Conservation (phyloP, 1,140 invertebrate species). For the Calycopis cecrops region DNA sequence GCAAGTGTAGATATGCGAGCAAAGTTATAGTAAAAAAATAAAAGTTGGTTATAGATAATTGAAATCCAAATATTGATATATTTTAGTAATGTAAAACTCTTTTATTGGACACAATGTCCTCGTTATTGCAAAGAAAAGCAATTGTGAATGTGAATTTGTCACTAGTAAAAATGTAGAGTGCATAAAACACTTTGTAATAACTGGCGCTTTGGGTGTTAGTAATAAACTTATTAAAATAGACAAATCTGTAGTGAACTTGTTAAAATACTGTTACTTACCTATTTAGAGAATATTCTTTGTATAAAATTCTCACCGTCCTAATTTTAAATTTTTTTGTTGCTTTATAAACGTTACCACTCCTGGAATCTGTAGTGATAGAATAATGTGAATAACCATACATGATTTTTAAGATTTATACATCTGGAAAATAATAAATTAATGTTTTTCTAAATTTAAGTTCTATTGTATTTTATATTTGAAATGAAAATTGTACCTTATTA, state of each 20-base stretch:
- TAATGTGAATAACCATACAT: too few relatives aligned
- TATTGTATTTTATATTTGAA: too few relatives aligned
- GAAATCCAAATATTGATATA: too few relatives aligned
- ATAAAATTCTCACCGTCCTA: constrained; percentile 7
- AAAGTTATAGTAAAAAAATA: too few relatives aligned
- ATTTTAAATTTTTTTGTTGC: not conserved
- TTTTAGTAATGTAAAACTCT: not conserved
- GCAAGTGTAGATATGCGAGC: too few relatives aligned
- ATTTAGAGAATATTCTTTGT: not conserved
- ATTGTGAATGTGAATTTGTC: not conserved
- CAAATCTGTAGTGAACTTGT: constrained; percentile 6
- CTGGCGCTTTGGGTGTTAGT: constrained; percentile 8
- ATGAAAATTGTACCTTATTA: too few relatives aligned
- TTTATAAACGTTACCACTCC: not conserved
- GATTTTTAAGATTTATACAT: too few relatives aligned
- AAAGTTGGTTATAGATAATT: too few relatives aligned
- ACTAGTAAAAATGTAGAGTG: not conserved
- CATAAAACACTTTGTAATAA: constrained; percentile 3
- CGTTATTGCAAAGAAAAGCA: not conserved
- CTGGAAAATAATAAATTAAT: too few relatives aligned
- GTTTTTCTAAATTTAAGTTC: too few relatives aligned
- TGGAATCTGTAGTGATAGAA: too few relatives aligned
- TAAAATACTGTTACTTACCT: not conserved
- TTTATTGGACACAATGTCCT: not conserved
- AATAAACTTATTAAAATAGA: constrained; percentile 2